Percentiles rank a stretch among this genome's conserved stretches.
Conservation (phyloP, 2,888 invertebrate species). For the Cosmia trapezina region DNA sequence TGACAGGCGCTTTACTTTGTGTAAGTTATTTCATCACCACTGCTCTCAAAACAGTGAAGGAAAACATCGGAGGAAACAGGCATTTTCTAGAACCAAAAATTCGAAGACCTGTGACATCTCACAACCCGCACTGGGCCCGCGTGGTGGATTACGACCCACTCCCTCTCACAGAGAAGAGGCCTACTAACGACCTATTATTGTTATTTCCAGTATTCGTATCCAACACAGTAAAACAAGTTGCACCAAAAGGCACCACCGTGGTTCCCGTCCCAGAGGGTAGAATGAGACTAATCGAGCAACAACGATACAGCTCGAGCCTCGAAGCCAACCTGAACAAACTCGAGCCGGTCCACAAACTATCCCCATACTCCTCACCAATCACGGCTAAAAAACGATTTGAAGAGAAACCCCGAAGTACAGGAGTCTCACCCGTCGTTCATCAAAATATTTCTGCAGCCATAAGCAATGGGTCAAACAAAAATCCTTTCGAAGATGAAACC, state of each 20-base stretch:
- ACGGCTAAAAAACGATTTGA: conserved; percentile 60
- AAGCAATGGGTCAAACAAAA: conserved; percentile 65
- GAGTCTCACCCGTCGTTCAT: conserved; percentile 72
- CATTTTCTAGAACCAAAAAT: no score
- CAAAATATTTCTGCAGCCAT: conserved; percentile 69
- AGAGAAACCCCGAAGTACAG: conserved; percentile 64
- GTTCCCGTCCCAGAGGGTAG: conserved; percentile 91
- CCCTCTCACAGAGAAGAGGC: no score
- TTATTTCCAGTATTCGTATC: conserved; percentile 80
- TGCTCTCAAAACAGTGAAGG: no score
- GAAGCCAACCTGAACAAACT: conserved; percentile 90
- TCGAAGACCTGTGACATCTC: no score
- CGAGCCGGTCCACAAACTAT: conserved; percentile 73
- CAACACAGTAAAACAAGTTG: conserved; percentile 76
- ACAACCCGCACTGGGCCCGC: no score
- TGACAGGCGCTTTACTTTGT: no score
- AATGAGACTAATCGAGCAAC: conserved; percentile 89
- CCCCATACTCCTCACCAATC: conserved; percentile 71
- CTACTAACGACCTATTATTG: neutral
- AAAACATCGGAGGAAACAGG: no score
- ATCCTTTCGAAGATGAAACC: conserved; percentile 85
- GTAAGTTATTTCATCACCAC: no score
- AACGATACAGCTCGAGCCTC: conserved; percentile 91
- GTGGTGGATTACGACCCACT: no score
- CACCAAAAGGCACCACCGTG: conserved; percentile 81